Evolutionary conservation across 2,113 vertebrate species (phyloP), one percentile per base, ranked within the genome.

Genomic region (Melanostigma gelatinosum): DNA sequence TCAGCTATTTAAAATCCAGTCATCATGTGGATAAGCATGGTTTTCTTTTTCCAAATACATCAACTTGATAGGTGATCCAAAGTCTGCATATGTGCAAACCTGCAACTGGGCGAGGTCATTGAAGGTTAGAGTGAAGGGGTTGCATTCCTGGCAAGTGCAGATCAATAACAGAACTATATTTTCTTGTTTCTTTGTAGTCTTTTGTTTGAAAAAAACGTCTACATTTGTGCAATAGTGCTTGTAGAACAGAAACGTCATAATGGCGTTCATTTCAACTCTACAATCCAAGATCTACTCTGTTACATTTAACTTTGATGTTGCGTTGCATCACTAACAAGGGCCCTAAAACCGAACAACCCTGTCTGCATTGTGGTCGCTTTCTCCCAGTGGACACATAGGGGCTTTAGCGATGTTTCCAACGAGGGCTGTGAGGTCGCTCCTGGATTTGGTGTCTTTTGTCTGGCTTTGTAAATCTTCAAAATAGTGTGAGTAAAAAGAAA

Each of bases 401-500:
- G 85, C 72, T 82, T 79, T 64, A 72, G 79, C 81, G 79, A 86
- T 77, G 83, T 83, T 89, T 90, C 85, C 79, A 91, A 85, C 57
- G 44, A 83, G 80, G 73, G 73, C 80, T 79, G 52, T 60, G 22
- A 71, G 85, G 86, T 82, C 69, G 67, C 67, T 81, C 79, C 66
- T 87, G 67, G 87, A 90, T 92, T 88, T 76, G 60, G 85, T 91
- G 84, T 78, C 79, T 83, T 90, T 88, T 93, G 87, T 93, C 77
- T 82, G 78, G 54, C 80, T 91, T 91, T 87, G 79, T 90, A 92
- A 93, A 94, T 90, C 85, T 84, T 90, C 86, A 92, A 91, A 94
- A 86, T 72, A 83, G 87, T 82, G 72, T 4, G 22, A 84, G 72
- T 75, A 69, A 76, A 86, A 87, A 32, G 4, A 24, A 52, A 88